phyloP scores from a whole-genome alignment of 2,113 vertebrate species.

The Tetrao urogallus region DNA sequence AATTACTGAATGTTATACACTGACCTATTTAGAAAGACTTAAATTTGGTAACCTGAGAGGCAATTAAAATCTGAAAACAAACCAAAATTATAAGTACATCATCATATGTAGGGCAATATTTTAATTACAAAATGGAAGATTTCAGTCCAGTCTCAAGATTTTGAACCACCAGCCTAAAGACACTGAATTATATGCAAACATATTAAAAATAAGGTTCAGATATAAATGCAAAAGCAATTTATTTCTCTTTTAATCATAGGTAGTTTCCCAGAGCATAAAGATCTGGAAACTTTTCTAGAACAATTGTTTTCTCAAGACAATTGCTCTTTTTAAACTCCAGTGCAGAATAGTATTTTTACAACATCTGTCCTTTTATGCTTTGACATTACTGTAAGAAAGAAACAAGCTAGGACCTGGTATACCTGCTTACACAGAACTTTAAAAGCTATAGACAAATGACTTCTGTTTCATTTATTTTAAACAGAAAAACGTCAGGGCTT shows the following conservation, averaged over 20 bases:
- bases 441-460: background rate
- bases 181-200: background rate
- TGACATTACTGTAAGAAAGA: background rate
- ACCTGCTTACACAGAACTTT: background rate
- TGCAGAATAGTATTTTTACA: background rate
- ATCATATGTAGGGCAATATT: background rate
- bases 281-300: background rate
- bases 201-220: background rate
- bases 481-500: background rate
- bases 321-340: background rate
- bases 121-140: slow-evolving; percentile 8
- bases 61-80: slow-evolving; percentile 27
- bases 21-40: background rate
- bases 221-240: background rate
- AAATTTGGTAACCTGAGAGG: background rate
- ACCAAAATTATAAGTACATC: background rate
- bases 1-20: background rate
- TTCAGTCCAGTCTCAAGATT: background rate
- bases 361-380: background rate
- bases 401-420: background rate
- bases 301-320: accelerated
- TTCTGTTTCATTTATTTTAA: background rate
- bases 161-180: background rate
- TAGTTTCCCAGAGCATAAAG: background rate
- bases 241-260: background rate